These are phyloP conservation scores for Parascotia fuliginaria DNA, from an alignment of 2,888 invertebrate species.

Conservation along the genomic window DNA sequence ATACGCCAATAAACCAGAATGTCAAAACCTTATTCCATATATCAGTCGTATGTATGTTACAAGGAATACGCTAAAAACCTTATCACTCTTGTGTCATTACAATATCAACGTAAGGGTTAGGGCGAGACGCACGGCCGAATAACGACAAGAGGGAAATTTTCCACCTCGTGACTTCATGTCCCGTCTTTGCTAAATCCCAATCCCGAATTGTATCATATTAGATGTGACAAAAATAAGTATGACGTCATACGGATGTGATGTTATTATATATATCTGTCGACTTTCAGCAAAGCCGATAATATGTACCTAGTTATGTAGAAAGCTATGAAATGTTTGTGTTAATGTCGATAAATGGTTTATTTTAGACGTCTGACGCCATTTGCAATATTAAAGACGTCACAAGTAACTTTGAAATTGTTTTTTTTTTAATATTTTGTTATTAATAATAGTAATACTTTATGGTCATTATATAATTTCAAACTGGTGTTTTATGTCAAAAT, in stretches of 20 bases:
- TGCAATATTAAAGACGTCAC: too few species aligned
- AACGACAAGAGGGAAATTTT: conserved; percentile 25
- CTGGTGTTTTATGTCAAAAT: too few species aligned
- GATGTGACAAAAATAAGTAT: conserved; percentile 35
- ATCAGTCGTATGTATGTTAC: conserved; percentile 9
- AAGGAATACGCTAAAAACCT: conserved; percentile 22
- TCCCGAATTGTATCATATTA: conserved; percentile 40
- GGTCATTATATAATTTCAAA: too few species aligned
- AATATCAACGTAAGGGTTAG: conserved; percentile 26
- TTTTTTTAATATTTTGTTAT: too few species aligned
- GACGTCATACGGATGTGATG: conserved; percentile 14
- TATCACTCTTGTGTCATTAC: conserved; percentile 8
- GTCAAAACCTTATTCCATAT: not conserved
- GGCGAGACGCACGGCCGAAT: conserved; percentile 17
- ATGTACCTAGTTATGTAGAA: not conserved
- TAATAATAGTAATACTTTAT: too few species aligned
- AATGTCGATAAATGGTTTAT: too few species aligned
- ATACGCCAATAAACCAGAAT: too few species aligned
- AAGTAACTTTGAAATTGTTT: too few species aligned
- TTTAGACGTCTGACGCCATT: too few species aligned
- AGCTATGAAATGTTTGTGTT: not conserved
- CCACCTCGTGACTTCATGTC: conserved; percentile 24
- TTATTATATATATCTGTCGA: conserved; percentile 12
- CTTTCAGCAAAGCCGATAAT: not conserved
- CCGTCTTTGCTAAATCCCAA: conserved; percentile 39